phyloP scores from a whole-genome alignment of 2,797 vertebrate genomes.

The Paedocypris micromegethes region DNA sequence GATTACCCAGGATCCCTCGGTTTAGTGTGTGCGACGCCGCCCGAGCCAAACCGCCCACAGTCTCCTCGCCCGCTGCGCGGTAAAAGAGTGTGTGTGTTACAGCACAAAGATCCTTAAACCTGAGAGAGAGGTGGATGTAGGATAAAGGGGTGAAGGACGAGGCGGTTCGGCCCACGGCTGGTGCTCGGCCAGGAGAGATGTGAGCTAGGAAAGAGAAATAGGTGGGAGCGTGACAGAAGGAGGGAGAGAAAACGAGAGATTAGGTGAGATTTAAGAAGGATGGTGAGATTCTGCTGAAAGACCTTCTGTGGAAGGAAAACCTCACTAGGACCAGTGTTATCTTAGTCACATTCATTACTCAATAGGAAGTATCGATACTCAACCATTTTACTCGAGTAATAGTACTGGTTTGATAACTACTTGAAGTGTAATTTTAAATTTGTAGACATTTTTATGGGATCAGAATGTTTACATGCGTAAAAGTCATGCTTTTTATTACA shows the following conservation, averaged over 20 bases:
- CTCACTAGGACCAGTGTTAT: not conserved
- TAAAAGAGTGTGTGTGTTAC: not conserved
- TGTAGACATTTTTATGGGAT: too few relatives aligned
- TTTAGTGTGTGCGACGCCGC: constrained; percentile 5
- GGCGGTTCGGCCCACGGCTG: constrained; percentile 22
- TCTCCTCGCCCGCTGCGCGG: constrained; percentile 12
- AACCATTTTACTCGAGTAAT: too few relatives aligned
- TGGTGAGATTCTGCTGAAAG: constrained; percentile 20
- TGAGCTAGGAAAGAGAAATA: constrained; percentile 15
- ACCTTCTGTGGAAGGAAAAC: not conserved
- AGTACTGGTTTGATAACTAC: too few relatives aligned
- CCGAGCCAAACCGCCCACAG: constrained; percentile 40
- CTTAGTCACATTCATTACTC: not conserved
- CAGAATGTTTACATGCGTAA: too few relatives aligned
- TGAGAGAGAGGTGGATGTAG: constrained; percentile 29
- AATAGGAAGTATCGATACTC: not conserved
- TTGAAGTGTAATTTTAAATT: too few relatives aligned
- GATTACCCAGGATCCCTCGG: constrained; percentile 18
- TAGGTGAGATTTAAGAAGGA: constrained; percentile 17
- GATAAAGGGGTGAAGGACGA: constrained; percentile 33
- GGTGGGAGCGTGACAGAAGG: not conserved
- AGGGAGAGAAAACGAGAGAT: constrained; percentile 12
- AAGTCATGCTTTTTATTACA: too few relatives aligned
- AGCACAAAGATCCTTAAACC: not conserved
- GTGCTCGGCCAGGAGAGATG: constrained; percentile 10